Evolutionary conservation across 1,140 invertebrate species (phyloP), one percentile per base, ranked within the genome.

Genomic region (Phocides pigmalion): DNA sequence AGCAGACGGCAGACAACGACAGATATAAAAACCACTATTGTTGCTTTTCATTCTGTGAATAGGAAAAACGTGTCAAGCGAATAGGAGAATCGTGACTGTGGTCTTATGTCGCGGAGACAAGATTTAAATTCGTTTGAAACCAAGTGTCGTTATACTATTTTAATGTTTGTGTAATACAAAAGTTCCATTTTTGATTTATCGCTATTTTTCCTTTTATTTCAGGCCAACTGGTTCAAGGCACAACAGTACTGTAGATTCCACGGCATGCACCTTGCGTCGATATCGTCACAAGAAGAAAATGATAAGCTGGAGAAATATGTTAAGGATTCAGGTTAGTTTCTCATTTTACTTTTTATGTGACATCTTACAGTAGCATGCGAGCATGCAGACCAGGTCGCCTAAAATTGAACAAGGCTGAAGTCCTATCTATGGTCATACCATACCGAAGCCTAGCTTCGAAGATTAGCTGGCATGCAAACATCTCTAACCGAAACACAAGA

Each of bases 211-310:
- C 62, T 53, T 56, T 72, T 4, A 63, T 93, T 94, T 5, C 91
- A 98, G 97, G 97, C 97, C 3, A 98, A 98, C 92, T 98, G 97
- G 96, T 98, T 96, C 91, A 95, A 96, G 85, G 95, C 97, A 3
- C 94, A 96, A n/a, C 96, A 97, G 82, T 98, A 97, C 83, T 98
- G 97, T 81, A 93, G 97, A 25, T 98, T 97, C 91, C 97, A 98
- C 86, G 97, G 97, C 22, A 97, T 98, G 96, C 96, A 97, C 80
- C 93, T 98, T 73, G 96, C 96, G 1, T 97, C 96, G 67, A 97
- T 98, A 74, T 94, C 95, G 42, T 97, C 96, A 50, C 96, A 97
- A 87, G 96, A 97, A 84, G 96, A 98, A 84, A 97, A 98, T 73
- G 95, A 97, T 76, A 95, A 95, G 79, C 92, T 98, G 49, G 96